phyloP scores from a whole-genome alignment of 2,888 invertebrate genomes.

The Drosophila lutescens region DNA sequence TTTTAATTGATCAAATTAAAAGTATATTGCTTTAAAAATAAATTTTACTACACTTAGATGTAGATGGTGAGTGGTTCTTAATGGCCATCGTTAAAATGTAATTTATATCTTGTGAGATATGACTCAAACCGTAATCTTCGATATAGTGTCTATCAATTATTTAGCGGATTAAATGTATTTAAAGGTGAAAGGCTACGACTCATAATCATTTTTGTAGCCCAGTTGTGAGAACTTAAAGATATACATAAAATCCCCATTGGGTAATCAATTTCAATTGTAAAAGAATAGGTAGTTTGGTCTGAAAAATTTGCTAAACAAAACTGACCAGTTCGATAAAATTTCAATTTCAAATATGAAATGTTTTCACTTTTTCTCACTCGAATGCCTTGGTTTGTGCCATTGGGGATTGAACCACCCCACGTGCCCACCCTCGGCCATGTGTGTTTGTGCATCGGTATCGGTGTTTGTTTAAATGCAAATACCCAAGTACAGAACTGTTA shows the following conservation, averaged over 20 bases:
- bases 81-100: conserved; percentile 1
- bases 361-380: conserved; percentile 31
- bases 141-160: not conserved
- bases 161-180: not conserved
- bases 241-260: not conserved
- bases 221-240: not conserved
- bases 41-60: not conserved
- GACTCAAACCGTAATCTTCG: too few relatives aligned
- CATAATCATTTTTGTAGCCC: not conserved
- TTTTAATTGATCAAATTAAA: conserved; percentile 17
- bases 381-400: conserved; percentile 5
- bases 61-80: conserved; percentile 1
- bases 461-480: conserved; percentile 30
- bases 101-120: not conserved
- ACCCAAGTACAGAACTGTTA: not conserved
- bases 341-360: conserved; percentile 16
- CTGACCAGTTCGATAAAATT: conserved; percentile 16
- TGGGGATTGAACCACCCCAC: conserved; percentile 19
- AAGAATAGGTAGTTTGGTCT: not conserved
- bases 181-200: too few relatives aligned
- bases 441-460: conserved; percentile 27
- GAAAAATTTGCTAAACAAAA: conserved; percentile 7
- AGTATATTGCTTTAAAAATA: conserved; percentile 1
- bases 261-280: not conserved
- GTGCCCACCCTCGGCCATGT: conserved; percentile 39